Evolutionary conservation across 2,888 invertebrate species (phyloP).

Genomic region (Troglohyphantes excavatus): DNA sequence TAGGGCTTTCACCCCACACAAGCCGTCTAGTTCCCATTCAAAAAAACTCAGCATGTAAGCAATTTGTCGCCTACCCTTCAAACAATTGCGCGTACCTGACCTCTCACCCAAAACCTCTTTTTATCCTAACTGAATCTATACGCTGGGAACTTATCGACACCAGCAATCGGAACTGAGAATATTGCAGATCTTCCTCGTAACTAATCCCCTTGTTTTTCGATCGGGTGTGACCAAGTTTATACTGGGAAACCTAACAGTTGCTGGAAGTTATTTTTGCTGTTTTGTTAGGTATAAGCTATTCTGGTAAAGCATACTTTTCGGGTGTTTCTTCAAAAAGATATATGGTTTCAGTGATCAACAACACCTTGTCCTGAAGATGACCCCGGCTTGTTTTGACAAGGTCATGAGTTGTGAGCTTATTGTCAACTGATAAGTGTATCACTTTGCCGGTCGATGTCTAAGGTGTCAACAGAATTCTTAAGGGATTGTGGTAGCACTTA

Average conservation of each 20-base stretch:
- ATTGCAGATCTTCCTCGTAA: conserved; percentile 34
- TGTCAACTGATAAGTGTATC: not conserved
- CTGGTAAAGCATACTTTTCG: not conserved
- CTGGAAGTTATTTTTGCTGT: not conserved
- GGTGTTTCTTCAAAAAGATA: conserved; percentile 23
- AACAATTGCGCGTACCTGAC: conserved; percentile 13
- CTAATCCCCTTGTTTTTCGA: conserved; percentile 72
- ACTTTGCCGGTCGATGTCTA: too few species aligned
- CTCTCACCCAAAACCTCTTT: conserved; percentile 6
- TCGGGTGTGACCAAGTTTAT: conserved; percentile 19
- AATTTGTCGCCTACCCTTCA: conserved; percentile 1
- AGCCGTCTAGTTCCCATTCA: too few species aligned
- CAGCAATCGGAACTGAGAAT: conserved; percentile 10
- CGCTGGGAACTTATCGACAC: conserved; percentile 15
- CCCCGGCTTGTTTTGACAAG: conserved; percentile 61
- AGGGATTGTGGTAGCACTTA: too few species aligned
- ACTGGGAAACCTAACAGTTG: not conserved
- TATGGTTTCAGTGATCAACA: conserved; percentile 54
- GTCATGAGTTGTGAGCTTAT: conserved; percentile 18
- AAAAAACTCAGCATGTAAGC: not conserved
- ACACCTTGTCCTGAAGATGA: conserved; percentile 49
- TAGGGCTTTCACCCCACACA: too few species aligned
- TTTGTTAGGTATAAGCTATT: not conserved
- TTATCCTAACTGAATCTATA: not conserved
- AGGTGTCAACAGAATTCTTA: too few species aligned